Percentiles rank a stretch among this genome's conserved stretches.
phyloP scores from a whole-genome alignment of 2,888 invertebrate genomes.

The Lobophora halterata region DNA sequence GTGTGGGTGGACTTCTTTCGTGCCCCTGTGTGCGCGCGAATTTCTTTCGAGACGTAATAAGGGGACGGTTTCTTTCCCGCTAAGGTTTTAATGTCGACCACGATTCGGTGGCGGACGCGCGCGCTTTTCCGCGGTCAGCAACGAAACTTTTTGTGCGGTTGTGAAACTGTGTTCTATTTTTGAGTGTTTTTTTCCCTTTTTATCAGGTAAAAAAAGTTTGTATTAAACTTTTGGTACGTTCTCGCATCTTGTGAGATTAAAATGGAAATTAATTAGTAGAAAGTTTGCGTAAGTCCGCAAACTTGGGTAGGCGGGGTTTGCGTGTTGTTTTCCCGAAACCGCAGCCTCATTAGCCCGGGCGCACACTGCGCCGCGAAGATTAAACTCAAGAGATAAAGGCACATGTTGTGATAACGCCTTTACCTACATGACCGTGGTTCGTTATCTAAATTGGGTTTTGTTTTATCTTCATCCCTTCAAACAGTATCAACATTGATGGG shows the following conservation, averaged over 20 bases:
- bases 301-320: conserved; percentile 53
- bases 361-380: conserved; percentile 69
- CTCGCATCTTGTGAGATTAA: background rate
- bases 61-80: conserved; percentile 81
- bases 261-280: conserved; percentile 57
- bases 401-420: conserved; percentile 60
- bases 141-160: conserved; percentile 53
- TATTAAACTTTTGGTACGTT: background rate
- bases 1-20: conserved; percentile 77
- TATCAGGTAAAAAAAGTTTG: conserved; percentile 21
- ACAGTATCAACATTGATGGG: too few relatives aligned
- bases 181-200: conserved; percentile 31
- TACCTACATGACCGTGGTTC: conserved; percentile 41
- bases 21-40: conserved; percentile 73
- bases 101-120: conserved; percentile 79
- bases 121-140: conserved; percentile 72
- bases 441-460: conserved; percentile 49
- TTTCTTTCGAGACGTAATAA: conserved; percentile 81
- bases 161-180: conserved; percentile 25
- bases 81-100: conserved; percentile 81
- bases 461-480: conserved; percentile 33
- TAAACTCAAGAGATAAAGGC: conserved; percentile 68
- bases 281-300: conserved; percentile 62
- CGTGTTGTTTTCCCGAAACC: conserved; percentile 70
- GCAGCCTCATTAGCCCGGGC: conserved; percentile 75